Evolutionary conservation across 2,797 vertebrate genomes (phyloP), one percentile per base, ranked within the genome.

Genomic region (Alcedo quadribrachys): DNA sequence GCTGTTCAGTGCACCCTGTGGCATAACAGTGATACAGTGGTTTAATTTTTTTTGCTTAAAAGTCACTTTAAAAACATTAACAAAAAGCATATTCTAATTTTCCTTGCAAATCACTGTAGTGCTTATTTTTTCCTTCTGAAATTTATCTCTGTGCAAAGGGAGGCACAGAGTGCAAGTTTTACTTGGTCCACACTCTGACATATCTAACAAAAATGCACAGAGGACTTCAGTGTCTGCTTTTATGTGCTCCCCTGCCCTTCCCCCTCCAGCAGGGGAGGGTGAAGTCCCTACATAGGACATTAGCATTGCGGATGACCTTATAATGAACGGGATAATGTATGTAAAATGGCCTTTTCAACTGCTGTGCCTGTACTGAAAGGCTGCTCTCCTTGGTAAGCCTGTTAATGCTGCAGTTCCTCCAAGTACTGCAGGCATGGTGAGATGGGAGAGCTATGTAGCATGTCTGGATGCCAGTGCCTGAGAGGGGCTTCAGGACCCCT

Each of bases 391-490:
- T 65, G 27, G 6, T 16, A 33, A 33, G 12, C 19, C 21, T 48
- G 11, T 7, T 35, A 19, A 40, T 65, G 45, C 24, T 24, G 37
- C n/a, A 50, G 25, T 18, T 85, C 21, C 15, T 51, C 30, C 16
- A 13, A 6, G 11, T n/a, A 3, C 7, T 50, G 16, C 18, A 54
- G 43, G 12, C 43, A n/a, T 4, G 16, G 21, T 76, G 71, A 54
- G 43, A 18, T 9, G 20, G 30, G 15, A 20, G 15, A 58, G 14
- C 27, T 53, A 32, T 1, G 2, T 7, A 16, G 18, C 43, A 17
- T 0, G 0, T 50, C 27, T 76, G 19, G 6, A 30, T 69, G 3
- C 9, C 17, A 8, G 4, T 46, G 55, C 15, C 35, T 48, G 33
- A 19, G 28, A 62, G 43, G n/a, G 43, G 6, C 33, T 33, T 62